Base-by-base conservation (phyloP, 2,888 invertebrate genomes). In the Liopterus haemorrhoidalis region DNA sequence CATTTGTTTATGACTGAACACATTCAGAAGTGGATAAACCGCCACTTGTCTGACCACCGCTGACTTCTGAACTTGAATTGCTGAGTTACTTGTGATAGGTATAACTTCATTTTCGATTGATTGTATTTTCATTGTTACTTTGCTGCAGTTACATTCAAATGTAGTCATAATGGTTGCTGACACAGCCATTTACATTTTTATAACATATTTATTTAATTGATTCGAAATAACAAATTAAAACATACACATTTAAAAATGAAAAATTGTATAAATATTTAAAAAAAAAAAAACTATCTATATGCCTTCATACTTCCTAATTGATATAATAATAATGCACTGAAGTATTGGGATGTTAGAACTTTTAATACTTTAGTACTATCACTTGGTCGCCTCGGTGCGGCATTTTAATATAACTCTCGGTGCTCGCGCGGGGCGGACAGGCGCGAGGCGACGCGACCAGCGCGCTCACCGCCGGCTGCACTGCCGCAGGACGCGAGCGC, bases 301-400 rank as follows among this genome's bases (percentile, higher is more conserved):
- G 68, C 68, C 68, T 68, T 68, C 67, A 67, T 67, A 68, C 67
- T 68, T 67, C 67, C 67, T 68, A 58, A 59, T 61, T 59, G 60
- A 63, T 61, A 62, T 63, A 39, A 67, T 66, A 63, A 65, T 66
- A 66, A 64, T 67, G 68, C 68, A 68, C 68, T 68, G 67, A 68
- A 67, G 67, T 68, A 67, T 67, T 68, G 67, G 66, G 65, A 67
- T 67, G 66, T 68, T 68, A 67, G 66, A 67, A 36, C 63, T 67
- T 68, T 67, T 67, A 65, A 66, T 68, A 67, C 66, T 68, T 68
- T 67, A 68, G 67, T 67, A 67, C 66, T 65, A 64, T 67, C 68
- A 67, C 68, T 64, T 62, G 61, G 63, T 60, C 64, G 62, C 64
- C 52, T 52, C 53, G 52, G 54, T 48, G 63, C 65, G 65, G 54